Evolutionary conservation across 2,888 invertebrate genomes (phyloP).

Genomic region (Neoaliturus tenellus): DNA sequence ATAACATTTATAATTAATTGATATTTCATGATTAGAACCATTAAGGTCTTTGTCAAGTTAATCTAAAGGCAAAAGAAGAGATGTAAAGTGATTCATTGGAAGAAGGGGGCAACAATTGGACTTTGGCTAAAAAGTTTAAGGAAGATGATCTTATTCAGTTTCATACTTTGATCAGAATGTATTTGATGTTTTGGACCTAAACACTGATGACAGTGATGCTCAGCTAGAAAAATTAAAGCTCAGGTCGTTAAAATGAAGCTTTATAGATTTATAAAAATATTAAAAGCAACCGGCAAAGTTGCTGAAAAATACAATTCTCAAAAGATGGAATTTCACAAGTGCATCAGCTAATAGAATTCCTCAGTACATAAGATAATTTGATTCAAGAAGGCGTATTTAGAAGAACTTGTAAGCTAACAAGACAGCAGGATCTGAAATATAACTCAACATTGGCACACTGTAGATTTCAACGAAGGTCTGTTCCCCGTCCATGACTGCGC

Average conservation of each 20-base stretch:
- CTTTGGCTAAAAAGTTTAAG: conserved; percentile 83
- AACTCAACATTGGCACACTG: conserved; percentile 81
- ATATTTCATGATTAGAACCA: no score
- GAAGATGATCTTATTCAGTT: conserved; percentile 91
- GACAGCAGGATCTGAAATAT: conserved; percentile 89
- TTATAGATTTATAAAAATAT: conserved; percentile 82
- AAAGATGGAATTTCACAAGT: conserved; percentile 87
- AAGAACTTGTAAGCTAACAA: conserved; percentile 90
- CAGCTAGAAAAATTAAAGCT: conserved; percentile 83
- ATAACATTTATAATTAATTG: no score
- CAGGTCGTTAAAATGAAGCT: conserved; percentile 80
- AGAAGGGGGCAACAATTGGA: conserved; percentile 72
- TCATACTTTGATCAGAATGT: conserved; percentile 93
- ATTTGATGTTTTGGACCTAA: conserved; percentile 91
- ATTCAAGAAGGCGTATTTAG: conserved; percentile 93
- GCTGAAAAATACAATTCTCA: conserved; percentile 80
- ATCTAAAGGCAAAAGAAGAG: no score
- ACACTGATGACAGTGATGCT: conserved; percentile 87
- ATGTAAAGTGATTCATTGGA: conserved; percentile 14
- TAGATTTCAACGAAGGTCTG: conserved; percentile 81
- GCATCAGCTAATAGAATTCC: conserved; percentile 87
- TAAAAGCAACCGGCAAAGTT: conserved; percentile 77
- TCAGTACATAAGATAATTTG: conserved; percentile 87
- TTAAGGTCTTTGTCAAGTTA: no score
- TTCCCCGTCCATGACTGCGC: conserved; percentile 96